Evolutionary conservation across 1,140 invertebrate genomes (phyloP), one percentile per base, ranked within the genome.

Genomic region (Heliconius melpomene): DNA sequence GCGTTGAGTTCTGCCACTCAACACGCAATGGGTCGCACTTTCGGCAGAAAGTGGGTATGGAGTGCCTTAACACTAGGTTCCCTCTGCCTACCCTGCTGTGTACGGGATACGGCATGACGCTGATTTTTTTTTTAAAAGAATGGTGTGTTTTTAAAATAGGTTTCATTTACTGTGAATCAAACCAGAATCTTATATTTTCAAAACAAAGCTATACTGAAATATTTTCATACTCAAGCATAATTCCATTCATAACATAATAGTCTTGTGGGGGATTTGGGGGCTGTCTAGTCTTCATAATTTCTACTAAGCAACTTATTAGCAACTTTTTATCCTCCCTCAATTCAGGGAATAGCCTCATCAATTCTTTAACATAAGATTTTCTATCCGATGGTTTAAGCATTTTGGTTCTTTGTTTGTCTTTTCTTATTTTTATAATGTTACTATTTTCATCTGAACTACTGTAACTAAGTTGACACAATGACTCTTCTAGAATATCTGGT

Each of bases 221-320:
- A 74, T 52, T 20, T 72, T 85, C 91, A 89, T 76, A 94, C 92
- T 91, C 85, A 76, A 88, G 89, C 84, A 87, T 88, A 29, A 85
- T 84, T 29, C 85, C 87, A 83, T 90, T 88, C 79, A 90, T 85
- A 3, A 88, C 78, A 85, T 80, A 93, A 78, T 85, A 90, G 46
- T 90, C 89, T 36, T 77, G 72, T 5, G 92, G 92, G 11, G 84
- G 86, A 23, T 81, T 78, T 3, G 91, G 91, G 13, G 84, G 80
- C 57, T 92, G 91, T 1, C 86, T 77, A 46, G 75, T 81, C 71
- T 84, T 86, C 92, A 93, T 94, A 7, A 94, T 88, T 52, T 88
- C 85, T 13, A 85, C 84, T 2, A 93, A 75, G 23, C 86, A 84
- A 26, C 85, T 84, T 11, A 92, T 78, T 2, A 93, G 78, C 8